Evolutionary conservation across 2,888 invertebrate species (phyloP).

Genomic region (Anthophora plumipes): DNA sequence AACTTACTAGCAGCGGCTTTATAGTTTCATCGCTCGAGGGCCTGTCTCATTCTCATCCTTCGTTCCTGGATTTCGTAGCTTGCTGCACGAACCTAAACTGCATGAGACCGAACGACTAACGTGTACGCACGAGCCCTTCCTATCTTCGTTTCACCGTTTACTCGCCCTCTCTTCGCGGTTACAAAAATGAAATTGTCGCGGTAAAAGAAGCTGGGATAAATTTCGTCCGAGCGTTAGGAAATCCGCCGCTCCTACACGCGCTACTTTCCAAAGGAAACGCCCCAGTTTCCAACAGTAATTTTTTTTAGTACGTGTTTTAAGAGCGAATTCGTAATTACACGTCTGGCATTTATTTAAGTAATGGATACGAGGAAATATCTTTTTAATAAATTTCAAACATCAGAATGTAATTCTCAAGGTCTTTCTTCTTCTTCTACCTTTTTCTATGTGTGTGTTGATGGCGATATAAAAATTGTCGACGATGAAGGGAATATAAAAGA

Average conservation of each 20-base stretch:
- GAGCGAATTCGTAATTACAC: not conserved
- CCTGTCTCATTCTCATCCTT: conserved; percentile 47
- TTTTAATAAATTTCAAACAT: not conserved
- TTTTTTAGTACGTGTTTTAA: conserved; percentile 5
- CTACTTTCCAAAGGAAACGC: no score
- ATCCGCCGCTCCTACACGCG: conserved; percentile 26
- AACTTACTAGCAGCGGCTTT: conserved; percentile 81
- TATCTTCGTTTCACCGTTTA: conserved; percentile 1
- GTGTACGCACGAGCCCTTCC: conserved; percentile 30
- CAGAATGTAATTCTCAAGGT: not conserved
- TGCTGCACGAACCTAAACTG: not conserved
- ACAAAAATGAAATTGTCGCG: conserved; percentile 61
- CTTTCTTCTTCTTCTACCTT: no score
- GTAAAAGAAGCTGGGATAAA: conserved; percentile 23
- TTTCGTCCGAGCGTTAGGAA: conserved; percentile 18
- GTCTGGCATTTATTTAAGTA: not conserved
- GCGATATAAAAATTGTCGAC: not conserved
- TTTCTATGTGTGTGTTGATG: no score
- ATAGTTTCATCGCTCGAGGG: conserved; percentile 79
- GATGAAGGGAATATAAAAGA: not conserved
- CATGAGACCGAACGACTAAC: conserved; percentile 5
- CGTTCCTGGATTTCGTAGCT: conserved; percentile 25
- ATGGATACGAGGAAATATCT: not conserved
- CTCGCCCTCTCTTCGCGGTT: not conserved
- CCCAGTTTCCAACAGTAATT: not conserved